Conservation (phyloP, 2,888 invertebrate genomes). For the Philopedon plagiatum region DNA sequence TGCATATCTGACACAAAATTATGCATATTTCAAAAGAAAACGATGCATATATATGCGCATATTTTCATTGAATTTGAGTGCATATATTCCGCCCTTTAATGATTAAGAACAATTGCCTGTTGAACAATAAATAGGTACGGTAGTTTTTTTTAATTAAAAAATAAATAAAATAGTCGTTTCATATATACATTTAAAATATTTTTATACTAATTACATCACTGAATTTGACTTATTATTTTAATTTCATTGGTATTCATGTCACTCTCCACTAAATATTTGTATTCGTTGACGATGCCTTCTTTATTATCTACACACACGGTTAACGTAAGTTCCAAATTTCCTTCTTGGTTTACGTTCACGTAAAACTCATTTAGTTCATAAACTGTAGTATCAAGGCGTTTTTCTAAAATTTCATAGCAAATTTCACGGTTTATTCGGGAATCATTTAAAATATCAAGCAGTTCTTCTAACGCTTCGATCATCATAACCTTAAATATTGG, state of each 20-base stretch:
- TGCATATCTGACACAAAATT: too few species aligned
- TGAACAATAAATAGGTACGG: too few species aligned
- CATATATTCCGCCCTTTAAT: too few species aligned
- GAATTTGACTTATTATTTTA: conserved; percentile 20
- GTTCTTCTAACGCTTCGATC: conserved; percentile 36
- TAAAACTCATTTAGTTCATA: conserved; percentile 53
- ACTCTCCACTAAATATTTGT: conserved; percentile 24
- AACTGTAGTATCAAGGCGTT: conserved; percentile 51
- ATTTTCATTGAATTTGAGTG: too few species aligned
- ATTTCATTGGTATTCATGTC: conserved; percentile 7
- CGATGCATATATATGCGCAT: too few species aligned
- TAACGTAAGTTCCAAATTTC: conserved; percentile 29
- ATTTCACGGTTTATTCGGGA: conserved; percentile 52
- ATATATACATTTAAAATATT: too few species aligned
- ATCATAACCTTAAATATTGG: conserved; percentile 43
- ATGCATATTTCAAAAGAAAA: too few species aligned
- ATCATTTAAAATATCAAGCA: conserved; percentile 28
- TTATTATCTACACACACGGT: conserved; percentile 11
- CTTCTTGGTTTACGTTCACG: conserved; percentile 47
- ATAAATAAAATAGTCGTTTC: too few species aligned
- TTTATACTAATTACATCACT: not conserved
- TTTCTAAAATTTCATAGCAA: conserved; percentile 54
- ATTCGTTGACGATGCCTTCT: conserved; percentile 4
- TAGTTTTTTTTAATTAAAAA: too few species aligned
- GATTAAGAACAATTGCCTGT: too few species aligned